These are phyloP conservation scores for Homalodisca vitripennis DNA, from an alignment of 1,140 invertebrate species.

Conservation along the genomic window DNA sequence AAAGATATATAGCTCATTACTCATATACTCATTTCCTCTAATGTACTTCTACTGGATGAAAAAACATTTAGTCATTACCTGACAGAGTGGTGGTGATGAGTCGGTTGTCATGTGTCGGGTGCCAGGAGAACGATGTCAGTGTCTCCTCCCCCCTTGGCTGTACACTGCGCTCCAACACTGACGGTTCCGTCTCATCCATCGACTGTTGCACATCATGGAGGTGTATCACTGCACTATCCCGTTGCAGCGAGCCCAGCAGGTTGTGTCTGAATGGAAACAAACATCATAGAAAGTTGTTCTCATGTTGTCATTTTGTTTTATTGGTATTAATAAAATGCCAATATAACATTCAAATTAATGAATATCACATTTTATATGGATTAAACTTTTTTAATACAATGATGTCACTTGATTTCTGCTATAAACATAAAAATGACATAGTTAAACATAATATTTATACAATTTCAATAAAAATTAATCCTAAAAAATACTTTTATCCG, in stretches of 20 bases:
- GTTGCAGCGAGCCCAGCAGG: slow-evolving; percentile 69
- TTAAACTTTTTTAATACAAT: too few relatives aligned
- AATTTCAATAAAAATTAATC: too few relatives aligned
- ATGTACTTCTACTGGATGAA: neutral
- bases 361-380: too few relatives aligned
- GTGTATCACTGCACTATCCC: slow-evolving; percentile 65
- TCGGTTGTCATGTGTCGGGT: slow-evolving; percentile 73
- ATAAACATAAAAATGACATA: too few relatives aligned
- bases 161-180: slow-evolving; percentile 71
- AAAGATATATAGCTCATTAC: neutral
- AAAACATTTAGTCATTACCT: slow-evolving; percentile 46
- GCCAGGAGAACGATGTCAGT: slow-evolving; percentile 79
- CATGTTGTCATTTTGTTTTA: too few relatives aligned
- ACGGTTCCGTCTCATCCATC: slow-evolving; percentile 70
- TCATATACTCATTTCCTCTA: neutral
- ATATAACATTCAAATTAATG: neutral
- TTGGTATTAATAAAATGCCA: too few relatives aligned
- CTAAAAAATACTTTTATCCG: too few relatives aligned
- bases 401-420: too few relatives aligned
- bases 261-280: slow-evolving; percentile 66
- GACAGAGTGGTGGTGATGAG: slow-evolving; percentile 65
- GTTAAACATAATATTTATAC: too few relatives aligned
- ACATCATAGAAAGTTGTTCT: too few relatives aligned
- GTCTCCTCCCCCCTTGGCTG: slow-evolving; percentile 52
- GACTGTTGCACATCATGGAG: slow-evolving; percentile 81